Percentiles rank a stretch among this genome's conserved stretches.
These are phyloP conservation scores for Noctua janthina DNA, from an alignment of 2,888 invertebrate genomes.

Conservation along the genomic window DNA sequence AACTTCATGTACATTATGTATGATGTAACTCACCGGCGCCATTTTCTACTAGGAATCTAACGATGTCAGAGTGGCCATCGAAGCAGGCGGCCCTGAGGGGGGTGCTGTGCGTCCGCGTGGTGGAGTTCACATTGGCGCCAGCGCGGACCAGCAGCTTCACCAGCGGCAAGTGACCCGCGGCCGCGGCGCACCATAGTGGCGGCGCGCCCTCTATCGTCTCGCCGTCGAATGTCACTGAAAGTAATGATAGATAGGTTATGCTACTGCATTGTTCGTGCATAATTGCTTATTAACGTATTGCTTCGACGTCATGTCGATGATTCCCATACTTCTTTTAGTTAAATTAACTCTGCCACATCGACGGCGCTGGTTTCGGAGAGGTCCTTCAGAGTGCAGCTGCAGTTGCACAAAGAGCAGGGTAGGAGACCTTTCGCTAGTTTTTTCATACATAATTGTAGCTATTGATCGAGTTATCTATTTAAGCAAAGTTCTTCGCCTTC, in stretches of 20 bases:
- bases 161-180: conserved; percentile 97
- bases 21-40: conserved; percentile 93
- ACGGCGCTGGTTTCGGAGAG: neutral
- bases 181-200: conserved; percentile 99
- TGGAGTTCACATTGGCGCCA: conserved; percentile 98
- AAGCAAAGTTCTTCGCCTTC: neutral
- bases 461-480: neutral
- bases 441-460: neutral
- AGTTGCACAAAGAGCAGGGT: neutral
- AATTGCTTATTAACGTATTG: neutral
- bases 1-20: neutral
- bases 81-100: conserved; percentile 98
- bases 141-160: conserved; percentile 96
- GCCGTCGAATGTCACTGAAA: conserved; percentile 97
- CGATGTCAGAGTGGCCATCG: conserved; percentile 98
- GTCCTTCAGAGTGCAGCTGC: neutral
- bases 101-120: conserved; percentile 98
- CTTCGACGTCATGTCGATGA: neutral
- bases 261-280: neutral
- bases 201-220: conserved; percentile 99
- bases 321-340: neutral
- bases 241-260: neutral
- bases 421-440: neutral
- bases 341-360: neutral
- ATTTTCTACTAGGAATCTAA: conserved; percentile 96